phyloP scores from a whole-genome alignment of 2,888 invertebrate genomes.

The Cephalotes varians region DNA sequence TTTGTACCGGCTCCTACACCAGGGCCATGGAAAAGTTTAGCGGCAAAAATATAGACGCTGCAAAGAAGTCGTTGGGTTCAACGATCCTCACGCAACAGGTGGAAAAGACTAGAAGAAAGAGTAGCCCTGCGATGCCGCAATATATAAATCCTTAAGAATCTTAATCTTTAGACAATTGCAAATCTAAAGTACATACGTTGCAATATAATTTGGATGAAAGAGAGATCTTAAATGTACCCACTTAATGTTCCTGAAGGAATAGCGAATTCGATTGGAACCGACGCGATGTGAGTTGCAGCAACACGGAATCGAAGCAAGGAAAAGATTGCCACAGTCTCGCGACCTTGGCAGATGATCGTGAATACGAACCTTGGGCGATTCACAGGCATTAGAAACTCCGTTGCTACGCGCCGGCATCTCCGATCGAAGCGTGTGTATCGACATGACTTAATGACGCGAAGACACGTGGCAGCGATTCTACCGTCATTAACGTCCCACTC shows the following conservation, averaged over 20 bases:
- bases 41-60: slow-evolving; percentile 74
- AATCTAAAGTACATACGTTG: background rate
- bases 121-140: slow-evolving; percentile 82
- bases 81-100: slow-evolving; percentile 56
- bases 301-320: slow-evolving; percentile 48
- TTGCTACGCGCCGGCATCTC: slow-evolving; percentile 22
- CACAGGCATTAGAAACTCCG: slow-evolving; percentile 8
- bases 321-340: slow-evolving; percentile 35
- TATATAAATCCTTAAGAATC: slow-evolving; percentile 73
- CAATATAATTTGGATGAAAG: slow-evolving; percentile 8
- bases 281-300: background rate
- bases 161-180: slow-evolving; percentile 3
- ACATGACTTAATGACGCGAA: slow-evolving; percentile 35
- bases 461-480: slow-evolving; percentile 55
- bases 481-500: slow-evolving; percentile 65
- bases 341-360: slow-evolving; percentile 18
- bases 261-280: background rate
- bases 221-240: background rate
- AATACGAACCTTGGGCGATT: slow-evolving; percentile 26
- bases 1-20: slow-evolving; percentile 86
- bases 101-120: slow-evolving; percentile 83
- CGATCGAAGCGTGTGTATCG: slow-evolving; percentile 20
- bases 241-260: slow-evolving; percentile 32
- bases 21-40: slow-evolving; percentile 86
- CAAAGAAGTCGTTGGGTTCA: slow-evolving; percentile 67